Evolutionary conservation across 64 coral and sea anemone species (phyloP), one percentile per base, ranked within the genome.

Genomic region (Stylophora pistillata): DNA sequence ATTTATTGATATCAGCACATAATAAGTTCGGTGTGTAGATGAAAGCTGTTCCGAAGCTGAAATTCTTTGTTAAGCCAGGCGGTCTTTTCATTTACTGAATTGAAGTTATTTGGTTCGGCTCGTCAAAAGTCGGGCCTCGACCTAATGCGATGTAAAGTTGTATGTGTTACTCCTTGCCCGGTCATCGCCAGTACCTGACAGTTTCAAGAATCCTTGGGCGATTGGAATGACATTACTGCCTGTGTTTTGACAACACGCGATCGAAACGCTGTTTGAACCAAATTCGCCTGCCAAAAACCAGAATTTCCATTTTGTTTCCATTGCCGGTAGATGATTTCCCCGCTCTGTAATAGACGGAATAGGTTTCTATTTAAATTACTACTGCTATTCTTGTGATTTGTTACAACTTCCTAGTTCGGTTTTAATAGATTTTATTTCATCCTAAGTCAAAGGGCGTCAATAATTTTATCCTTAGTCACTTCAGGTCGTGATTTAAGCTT

Each of bases 121-220:
- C 56, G 56, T 7, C 56, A 7, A 7, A 16, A 18, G 16, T 64
- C 61, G 16, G n/a, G n/a, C n/a, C n/a, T n/a, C n/a, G n/a, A n/a
- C n/a, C n/a, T n/a, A n/a, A n/a, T n/a, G n/a, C n/a, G n/a, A n/a
- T n/a, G n/a, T n/a, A 64, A 64, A 18, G 61, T 21, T 21, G 61
- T 18, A 0, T 21, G 17, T 64, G 74, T 54, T 77, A 77, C 13
- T 77, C 15, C 72, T 9, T 3, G 11, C 47, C 9, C n/a, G 74
- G 26, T 52, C 47, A 55, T 77, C 74, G 74, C 74, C 41, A 77
- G 74, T 55, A 47, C 74, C 23, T 77, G 74, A 28, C 52, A 11
- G 10, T 55, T 77, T 77, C 52, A 56, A 21, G 74, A 77, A 53
- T 77, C 47, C 56, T 77, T 55, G 74, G 47, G 28, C 74, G 52